Conservation (phyloP, 2,113 vertebrate species). For the Gopherus evgoodei region DNA sequence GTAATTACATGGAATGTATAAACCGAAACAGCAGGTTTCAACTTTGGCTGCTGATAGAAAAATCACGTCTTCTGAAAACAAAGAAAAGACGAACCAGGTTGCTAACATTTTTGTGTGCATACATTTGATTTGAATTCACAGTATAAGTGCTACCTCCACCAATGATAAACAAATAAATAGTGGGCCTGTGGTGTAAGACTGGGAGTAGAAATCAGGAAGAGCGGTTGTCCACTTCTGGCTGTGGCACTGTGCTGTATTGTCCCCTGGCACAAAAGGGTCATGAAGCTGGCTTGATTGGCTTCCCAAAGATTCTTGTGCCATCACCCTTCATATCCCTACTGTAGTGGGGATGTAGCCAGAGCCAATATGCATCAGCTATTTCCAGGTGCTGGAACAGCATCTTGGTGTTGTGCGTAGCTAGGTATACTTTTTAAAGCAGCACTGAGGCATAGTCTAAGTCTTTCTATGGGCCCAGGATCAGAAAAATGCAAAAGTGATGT, state of each 20-base stretch:
- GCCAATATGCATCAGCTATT: not conserved
- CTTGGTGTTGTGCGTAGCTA: rapidly evolving
- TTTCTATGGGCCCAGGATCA: not conserved
- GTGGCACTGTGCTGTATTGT: rapidly evolving
- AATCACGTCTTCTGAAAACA: slow-evolving; percentile 1
- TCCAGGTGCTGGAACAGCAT: not conserved
- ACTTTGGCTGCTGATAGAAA: not conserved
- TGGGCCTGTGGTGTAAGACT: not conserved
- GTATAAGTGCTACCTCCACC: not conserved
- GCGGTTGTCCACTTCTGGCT: not conserved
- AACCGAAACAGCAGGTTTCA: not conserved
- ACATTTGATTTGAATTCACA: not conserved
- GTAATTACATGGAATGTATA: not conserved
- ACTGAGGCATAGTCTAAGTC: not conserved
- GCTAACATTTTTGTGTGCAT: not conserved
- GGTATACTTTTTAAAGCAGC: not conserved
- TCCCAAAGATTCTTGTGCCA: not conserved
- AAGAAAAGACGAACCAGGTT: slow-evolving; percentile 1
- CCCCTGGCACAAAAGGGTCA: not conserved
- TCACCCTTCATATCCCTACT: not conserved
- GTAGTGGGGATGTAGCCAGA: not conserved
- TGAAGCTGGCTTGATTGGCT: not conserved
- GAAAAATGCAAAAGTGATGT: not conserved
- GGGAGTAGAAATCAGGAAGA: not conserved
- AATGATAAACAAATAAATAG: not conserved